Base-by-base conservation (phyloP, 1,140 invertebrate genomes). In the Bombus soroeensis region DNA sequence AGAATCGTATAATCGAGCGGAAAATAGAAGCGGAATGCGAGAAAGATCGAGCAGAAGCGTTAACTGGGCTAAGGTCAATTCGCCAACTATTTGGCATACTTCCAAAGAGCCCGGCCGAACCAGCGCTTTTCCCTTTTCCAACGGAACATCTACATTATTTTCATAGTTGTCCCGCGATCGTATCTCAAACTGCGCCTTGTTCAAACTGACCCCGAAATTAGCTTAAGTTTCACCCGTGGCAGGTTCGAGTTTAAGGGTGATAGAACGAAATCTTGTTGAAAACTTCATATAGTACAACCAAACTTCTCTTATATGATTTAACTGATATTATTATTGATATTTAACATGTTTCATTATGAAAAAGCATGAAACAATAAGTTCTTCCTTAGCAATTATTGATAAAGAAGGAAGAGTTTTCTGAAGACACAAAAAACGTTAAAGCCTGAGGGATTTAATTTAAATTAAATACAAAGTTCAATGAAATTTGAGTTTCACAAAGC, bases 41-140 rank as follows among this genome's bases (percentile, higher is more conserved):
- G 79, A 87, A 89, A 85, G 80, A 91, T 87, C 72, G 80, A 77
- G 84, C 82, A 76, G 37, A 22, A 37, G 81, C 84, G 85, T 87
- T 81, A 92, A 92, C 88, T 91, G 87, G 90, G 89, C 90, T 91
- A 92, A 92, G 91, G 91, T 90, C 91, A 90, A 89, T 90, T 83
- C 81, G 84, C 85, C n/a, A 88, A 90, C 89, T 87, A 90, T 91
- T 90, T 92, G 91, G 91, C 91, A 85, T 82, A 68, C 62, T 66
- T 92, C 88, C 90, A 91, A 87, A 86, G 85, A 83, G 47, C n/a
- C 9, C 13, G 34, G 39, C 25, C 57, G 75, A 84, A 79, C 64
- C 22, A 41, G 32, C n/a, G 62, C 70, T 83, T 73, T 83, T 79
- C 64, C 75, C 32, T 79, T 79, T 83, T 74, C 71, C 43, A 18